Conservation (phyloP, 1,140 invertebrate species). For the Cardiocondyla obscurior region DNA sequence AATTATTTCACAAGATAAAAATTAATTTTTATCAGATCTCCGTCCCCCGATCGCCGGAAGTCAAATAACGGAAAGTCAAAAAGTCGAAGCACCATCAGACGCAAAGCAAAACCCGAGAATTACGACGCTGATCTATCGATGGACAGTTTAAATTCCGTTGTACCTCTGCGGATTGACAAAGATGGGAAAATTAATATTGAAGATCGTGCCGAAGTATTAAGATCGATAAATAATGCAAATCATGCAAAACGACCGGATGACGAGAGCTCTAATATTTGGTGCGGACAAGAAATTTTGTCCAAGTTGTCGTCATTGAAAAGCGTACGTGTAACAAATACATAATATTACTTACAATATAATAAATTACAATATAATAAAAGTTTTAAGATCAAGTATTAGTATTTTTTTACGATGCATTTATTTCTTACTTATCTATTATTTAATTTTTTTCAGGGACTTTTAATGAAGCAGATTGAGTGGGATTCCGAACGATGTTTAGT, state of each 20-base stretch:
- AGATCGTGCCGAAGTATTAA: conserved; percentile 11
- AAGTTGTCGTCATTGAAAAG: conserved; percentile 79
- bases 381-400: neutral
- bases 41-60: conserved; percentile 77
- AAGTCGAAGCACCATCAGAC: conserved; percentile 63
- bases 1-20: neutral
- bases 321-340: conserved; percentile 68
- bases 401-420: neutral
- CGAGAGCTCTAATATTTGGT: conserved; percentile 70
- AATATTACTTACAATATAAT: neutral
- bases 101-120: conserved; percentile 71
- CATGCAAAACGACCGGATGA: conserved; percentile 25
- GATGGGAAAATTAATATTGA: conserved; percentile 74
- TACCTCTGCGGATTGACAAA: conserved; percentile 76
- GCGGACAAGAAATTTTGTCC: conserved; percentile 78
- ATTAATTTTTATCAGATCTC: conserved; percentile 68
- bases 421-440: too few species aligned
- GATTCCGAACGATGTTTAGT: conserved; percentile 78
- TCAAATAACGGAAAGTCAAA: conserved; percentile 73
- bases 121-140: conserved; percentile 79
- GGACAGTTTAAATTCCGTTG: conserved; percentile 78
- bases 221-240: neutral
- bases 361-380: conserved; percentile 1
- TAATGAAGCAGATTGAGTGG: conserved; percentile 82
- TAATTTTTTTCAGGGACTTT: conserved; percentile 79